Conservation (phyloP, 1,140 invertebrate genomes). For the Aphidius ervi region DNA sequence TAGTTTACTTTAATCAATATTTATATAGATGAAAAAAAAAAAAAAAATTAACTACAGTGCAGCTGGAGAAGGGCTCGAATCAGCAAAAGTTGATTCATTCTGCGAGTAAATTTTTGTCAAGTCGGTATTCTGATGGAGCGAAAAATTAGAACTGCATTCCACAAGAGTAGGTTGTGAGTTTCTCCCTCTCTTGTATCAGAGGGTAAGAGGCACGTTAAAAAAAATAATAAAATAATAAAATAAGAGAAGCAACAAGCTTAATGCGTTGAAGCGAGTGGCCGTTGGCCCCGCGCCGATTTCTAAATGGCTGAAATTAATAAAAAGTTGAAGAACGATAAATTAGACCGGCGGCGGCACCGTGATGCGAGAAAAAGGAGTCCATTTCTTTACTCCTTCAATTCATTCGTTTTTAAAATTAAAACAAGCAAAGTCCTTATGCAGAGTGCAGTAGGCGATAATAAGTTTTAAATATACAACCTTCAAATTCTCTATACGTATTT, state of each 20-base stretch:
- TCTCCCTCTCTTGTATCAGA: constrained; percentile 3
- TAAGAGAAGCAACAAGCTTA: constrained; percentile 5
- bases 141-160: constrained; percentile 19
- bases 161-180: neutral
- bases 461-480: constrained; percentile 45
- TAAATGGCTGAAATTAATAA: constrained; percentile 52
- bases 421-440: constrained; percentile 11
- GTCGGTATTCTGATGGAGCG: constrained; percentile 13
- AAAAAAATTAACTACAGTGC: no score
- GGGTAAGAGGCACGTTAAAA: neutral
- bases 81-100: neutral
- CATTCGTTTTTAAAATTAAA: constrained; percentile 3
- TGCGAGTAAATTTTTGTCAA: constrained; percentile 18
- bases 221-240: constrained; percentile 5
- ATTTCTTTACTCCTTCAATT: constrained; percentile 6
- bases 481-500: constrained; percentile 9
- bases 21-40: no score
- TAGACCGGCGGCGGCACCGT: constrained; percentile 39
- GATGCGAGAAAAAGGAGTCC: constrained; percentile 7
- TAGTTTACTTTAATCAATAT: no score
- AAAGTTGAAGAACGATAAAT: constrained; percentile 53
- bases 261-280: constrained; percentile 14
- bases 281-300: constrained; percentile 31
- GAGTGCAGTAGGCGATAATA: constrained; percentile 39
- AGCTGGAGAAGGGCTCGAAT: no score